Percentiles rank a stretch among this genome's conserved stretches.
Conservation (phyloP, 2,797 vertebrate genomes). For the Poeciliopsis paucimaculata region DNA sequence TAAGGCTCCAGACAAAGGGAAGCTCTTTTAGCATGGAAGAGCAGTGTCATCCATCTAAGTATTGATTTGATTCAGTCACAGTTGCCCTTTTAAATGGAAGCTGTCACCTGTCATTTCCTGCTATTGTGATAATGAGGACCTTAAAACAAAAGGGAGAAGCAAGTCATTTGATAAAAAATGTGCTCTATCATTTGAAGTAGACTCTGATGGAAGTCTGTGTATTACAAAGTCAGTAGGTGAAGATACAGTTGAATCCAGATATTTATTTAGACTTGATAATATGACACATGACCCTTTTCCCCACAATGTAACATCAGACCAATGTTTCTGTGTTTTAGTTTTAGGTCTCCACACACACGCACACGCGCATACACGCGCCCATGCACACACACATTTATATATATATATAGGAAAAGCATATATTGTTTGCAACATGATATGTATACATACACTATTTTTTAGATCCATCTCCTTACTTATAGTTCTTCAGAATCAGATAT, state of each 20-base stretch:
- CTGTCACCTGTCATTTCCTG: constrained; percentile 60
- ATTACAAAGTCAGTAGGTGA: not conserved
- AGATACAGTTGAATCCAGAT: not conserved
- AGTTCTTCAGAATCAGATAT: no score
- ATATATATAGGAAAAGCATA: no score
- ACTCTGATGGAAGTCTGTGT: not conserved
- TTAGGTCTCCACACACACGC: not conserved
- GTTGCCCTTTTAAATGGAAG: constrained; percentile 68
- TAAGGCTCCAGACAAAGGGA: constrained; percentile 53
- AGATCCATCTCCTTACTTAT: no score
- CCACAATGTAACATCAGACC: not conserved
- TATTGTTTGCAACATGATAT: no score
- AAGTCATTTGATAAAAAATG: constrained; percentile 30
- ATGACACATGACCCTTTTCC: not conserved
- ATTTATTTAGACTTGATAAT: not conserved
- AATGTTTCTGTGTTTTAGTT: not conserved
- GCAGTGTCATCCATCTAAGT: constrained; percentile 59
- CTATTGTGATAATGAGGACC: constrained; percentile 51
- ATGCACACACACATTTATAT: no score
- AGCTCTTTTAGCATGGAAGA: constrained; percentile 35
- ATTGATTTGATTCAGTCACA: constrained; percentile 67
- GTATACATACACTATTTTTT: no score
- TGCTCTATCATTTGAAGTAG: not conserved
- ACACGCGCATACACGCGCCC: no score
- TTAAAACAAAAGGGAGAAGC: constrained; percentile 36